phyloP scores from a whole-genome alignment of 2,113 vertebrate species.

The Pampusana beccarii region DNA sequence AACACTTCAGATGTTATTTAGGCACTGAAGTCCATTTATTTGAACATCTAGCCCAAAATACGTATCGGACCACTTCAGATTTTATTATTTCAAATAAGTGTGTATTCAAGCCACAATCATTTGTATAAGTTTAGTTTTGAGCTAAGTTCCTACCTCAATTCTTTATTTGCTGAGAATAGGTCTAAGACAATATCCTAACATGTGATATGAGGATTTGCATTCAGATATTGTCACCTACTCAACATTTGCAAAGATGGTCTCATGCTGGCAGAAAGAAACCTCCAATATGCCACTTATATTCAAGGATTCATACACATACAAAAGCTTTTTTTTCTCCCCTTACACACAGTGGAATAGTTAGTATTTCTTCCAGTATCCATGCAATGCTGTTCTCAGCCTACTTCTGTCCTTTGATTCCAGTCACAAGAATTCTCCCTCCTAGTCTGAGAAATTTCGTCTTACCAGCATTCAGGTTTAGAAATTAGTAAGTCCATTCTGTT shows the following conservation, averaged over 20 bases:
- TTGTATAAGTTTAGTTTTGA: background rate
- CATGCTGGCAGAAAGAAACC: background rate
- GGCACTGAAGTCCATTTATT: background rate
- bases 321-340: background rate
- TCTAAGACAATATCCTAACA: background rate
- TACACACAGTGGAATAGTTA: background rate
- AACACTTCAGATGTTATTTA: background rate
- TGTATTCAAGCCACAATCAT: background rate
- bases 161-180: background rate
- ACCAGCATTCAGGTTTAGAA: background rate
- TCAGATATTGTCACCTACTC: background rate
- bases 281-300: background rate
- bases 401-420: background rate
- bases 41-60: background rate
- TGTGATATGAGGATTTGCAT: background rate
- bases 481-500: background rate
- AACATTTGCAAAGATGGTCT: background rate
- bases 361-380: background rate
- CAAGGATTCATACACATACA: background rate
- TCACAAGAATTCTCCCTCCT: background rate
- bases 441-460: background rate
- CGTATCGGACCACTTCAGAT: background rate
- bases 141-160: background rate
- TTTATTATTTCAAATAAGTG: background rate
- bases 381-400: background rate